Evolutionary conservation across 2,797 vertebrate species (phyloP), one percentile per base, ranked within the genome.

Genomic region (Numenius phaeopus): DNA sequence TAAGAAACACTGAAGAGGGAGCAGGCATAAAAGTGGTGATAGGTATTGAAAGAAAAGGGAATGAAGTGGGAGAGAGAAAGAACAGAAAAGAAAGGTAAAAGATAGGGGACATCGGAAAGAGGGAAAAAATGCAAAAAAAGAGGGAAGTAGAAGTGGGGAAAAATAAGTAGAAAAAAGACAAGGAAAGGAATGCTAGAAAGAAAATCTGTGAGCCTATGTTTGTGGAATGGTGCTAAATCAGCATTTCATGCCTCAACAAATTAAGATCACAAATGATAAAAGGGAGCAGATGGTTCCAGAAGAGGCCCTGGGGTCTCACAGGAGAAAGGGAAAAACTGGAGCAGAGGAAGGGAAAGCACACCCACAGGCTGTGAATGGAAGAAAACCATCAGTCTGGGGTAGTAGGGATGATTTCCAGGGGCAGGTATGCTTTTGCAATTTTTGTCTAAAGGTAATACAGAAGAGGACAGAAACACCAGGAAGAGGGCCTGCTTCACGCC

Each of bases 221-320:
- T 92, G 76, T 82, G 67, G 57, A 94, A 94, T 90, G 61, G 47
- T 95, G 94, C 90, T 94, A 92, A 94, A 94, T 90, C 89, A 96
- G 92, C 86, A 91, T 92, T 96, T 94, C 86, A 85, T 96, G 88
- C 89, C 82, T 94, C 19, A 5, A 85, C 70, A 96, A 96, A 97
- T 95, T 96, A 96, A 95, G 91, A 93, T 87, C 55, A 89, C 77
- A 95, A 92, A 91, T 93, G 55, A 94, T 85, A 95, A 95, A 89
- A 94, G 83, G 81, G 73, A 97, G 92, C 82, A 96, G 91, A 93
- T 94, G 94, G 91, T 93, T 95, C 81, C 54, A 91, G 92, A 77
- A 94, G 77, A 85, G 62, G 84, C 88, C 85, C 84, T 20, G 3
- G 66, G 73, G 73, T 86, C 73, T 84, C 80, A 89, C 32, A 59